phyloP scores from a whole-genome alignment of 2,113 vertebrate genomes.

The Solea solea region DNA sequence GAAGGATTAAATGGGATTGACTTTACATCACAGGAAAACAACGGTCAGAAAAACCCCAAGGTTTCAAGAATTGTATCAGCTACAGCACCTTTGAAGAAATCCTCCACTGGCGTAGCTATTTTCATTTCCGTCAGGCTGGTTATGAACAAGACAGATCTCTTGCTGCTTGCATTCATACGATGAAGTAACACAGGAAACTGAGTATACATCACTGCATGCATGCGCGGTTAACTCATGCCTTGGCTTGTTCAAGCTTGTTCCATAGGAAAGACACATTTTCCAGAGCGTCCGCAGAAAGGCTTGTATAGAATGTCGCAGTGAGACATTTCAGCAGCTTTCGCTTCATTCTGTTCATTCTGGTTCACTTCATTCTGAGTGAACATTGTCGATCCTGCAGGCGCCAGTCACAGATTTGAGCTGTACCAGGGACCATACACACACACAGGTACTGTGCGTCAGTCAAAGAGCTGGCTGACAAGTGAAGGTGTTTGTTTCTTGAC shows the following conservation, averaged over 20 bases:
- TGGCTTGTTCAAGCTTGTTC: background rate
- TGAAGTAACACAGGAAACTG: background rate
- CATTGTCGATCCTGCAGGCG: constrained; percentile 7
- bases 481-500: constrained; percentile 72
- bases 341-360: constrained; percentile 25
- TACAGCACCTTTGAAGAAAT: constrained; percentile 7
- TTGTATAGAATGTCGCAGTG: background rate
- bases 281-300: background rate
- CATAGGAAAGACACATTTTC: constrained; percentile 10
- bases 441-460: constrained; percentile 53
- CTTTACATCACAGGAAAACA: constrained; percentile 60
- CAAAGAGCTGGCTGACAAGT: constrained; percentile 61
- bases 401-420: constrained; percentile 25
- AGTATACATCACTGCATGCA: background rate
- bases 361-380: constrained; percentile 13
- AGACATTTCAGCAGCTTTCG: constrained; percentile 18
- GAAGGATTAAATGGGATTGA: constrained; percentile 69
- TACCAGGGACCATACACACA: constrained; percentile 41
- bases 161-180: background rate
- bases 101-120: background rate
- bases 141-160: constrained; percentile 16
- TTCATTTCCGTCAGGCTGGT: constrained; percentile 14
- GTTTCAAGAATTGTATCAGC: constrained; percentile 45
- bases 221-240: background rate
- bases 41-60: constrained; percentile 37